These are phyloP conservation scores for Aelia acuminata DNA, from an alignment of 2,888 invertebrate species.

Conservation along the genomic window DNA sequence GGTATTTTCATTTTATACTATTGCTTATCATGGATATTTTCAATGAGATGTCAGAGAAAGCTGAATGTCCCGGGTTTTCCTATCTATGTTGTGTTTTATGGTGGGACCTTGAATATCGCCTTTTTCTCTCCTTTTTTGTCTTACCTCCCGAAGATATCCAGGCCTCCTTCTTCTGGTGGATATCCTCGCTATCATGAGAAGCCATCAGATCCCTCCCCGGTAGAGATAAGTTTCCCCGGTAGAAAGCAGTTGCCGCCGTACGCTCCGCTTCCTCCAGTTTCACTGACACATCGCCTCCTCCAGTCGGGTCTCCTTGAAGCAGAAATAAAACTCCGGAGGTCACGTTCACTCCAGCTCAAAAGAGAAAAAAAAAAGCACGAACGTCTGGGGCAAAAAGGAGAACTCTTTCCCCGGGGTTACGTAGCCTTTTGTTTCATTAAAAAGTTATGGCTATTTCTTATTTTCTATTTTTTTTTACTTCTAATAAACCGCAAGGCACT, in stretches of 20 bases:
- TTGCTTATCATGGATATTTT: not conserved
- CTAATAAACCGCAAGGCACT: not conserved
- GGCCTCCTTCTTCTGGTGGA: not conserved
- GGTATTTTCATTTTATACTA: too few relatives aligned
- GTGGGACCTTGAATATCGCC: not conserved
- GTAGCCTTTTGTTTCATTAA: conserved; percentile 27
- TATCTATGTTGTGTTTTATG: not conserved
- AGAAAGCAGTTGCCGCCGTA: conserved; percentile 24
- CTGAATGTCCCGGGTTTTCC: not conserved
- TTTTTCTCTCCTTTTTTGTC: not conserved
- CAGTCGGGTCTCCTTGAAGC: conserved; percentile 43
- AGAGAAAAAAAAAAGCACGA: conserved; percentile 21
- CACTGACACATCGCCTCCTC: conserved; percentile 22
- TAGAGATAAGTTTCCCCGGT: conserved; percentile 29
- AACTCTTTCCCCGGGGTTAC: conserved; percentile 26
- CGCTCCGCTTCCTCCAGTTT: conserved; percentile 24
- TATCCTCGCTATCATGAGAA: conserved; percentile 11
- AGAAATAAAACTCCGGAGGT: conserved; percentile 44
- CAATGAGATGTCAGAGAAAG: not conserved
- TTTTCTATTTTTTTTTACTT: not conserved
- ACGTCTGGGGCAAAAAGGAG: conserved; percentile 21
- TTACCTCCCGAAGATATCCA: not conserved
- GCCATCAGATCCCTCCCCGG: not conserved
- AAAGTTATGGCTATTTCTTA: not conserved
- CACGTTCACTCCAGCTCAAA: not conserved